A percentile compares a stretch with the other conserved stretches of the same genome.
These are phyloP conservation scores for Phylloscopus collybita DNA, from an alignment of 2,797 vertebrate genomes.

Conservation along the genomic window DNA sequence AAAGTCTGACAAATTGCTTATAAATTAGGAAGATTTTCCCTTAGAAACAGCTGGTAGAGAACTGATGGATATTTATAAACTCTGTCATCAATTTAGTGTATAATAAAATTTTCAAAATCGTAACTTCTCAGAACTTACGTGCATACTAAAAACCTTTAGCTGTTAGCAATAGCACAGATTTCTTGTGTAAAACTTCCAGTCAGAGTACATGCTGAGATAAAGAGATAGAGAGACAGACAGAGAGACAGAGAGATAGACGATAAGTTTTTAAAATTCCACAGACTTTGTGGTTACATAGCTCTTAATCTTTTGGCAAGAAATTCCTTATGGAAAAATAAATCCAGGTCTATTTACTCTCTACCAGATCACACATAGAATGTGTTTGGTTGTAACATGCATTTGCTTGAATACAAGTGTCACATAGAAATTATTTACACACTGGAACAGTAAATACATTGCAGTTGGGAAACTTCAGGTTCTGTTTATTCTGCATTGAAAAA, in stretches of 20 bases:
- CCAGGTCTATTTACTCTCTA: not conserved
- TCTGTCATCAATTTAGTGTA: not conserved
- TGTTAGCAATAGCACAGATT: not conserved
- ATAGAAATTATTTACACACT: not conserved
- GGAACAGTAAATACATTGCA: not conserved
- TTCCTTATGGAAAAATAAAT: not conserved
- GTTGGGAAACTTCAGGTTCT: not conserved
- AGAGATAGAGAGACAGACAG: accelerated
- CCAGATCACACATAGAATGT: not conserved
- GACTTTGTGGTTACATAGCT: not conserved
- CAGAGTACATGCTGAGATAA: not conserved
- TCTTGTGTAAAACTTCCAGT: not conserved
- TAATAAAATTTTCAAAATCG: not conserved
- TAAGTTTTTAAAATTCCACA: not conserved
- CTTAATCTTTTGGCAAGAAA: not conserved
- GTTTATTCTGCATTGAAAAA: not conserved
- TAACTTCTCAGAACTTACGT: not conserved
- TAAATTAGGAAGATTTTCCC: not conserved
- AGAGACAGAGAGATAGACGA: accelerated
- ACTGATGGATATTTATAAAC: not conserved
- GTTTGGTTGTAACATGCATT: not conserved
- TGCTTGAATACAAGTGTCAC: not conserved
- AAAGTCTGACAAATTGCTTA: not conserved
- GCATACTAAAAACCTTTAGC: not conserved
- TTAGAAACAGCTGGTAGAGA: not conserved